Evolutionary conservation across 2,113 vertebrate genomes (phyloP).

Genomic region (Gyps fulvus): DNA sequence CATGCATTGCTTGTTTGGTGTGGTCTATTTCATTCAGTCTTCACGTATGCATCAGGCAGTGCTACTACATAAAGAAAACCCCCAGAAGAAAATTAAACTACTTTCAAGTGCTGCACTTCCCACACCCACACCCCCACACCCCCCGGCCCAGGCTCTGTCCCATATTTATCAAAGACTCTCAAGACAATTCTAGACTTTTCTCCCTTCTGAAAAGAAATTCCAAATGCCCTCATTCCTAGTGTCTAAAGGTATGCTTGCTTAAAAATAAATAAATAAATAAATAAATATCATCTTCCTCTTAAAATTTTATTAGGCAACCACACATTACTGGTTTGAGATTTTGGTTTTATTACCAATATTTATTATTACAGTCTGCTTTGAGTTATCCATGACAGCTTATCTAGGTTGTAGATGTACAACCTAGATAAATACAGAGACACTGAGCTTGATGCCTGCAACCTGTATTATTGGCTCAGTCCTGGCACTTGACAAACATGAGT

Average conservation of each 20-base stretch:
- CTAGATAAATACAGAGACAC: neutral
- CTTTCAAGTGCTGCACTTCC: neutral
- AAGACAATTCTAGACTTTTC: neutral
- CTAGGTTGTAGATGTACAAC: neutral
- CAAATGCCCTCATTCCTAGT: neutral
- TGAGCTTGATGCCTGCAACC: neutral
- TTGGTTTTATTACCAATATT: neutral
- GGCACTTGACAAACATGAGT: neutral
- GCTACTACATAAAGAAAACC: neutral
- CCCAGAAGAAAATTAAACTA: neutral
- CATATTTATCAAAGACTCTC: neutral
- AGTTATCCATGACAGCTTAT: neutral
- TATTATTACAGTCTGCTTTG: neutral
- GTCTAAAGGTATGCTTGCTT: neutral
- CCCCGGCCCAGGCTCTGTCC: neutral
- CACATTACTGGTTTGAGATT: neutral
- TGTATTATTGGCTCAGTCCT: neutral
- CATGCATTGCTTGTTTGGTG: accelerated
- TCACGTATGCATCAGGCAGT: neutral
- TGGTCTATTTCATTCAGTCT: neutral
- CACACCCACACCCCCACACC: neutral
- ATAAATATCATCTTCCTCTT: neutral
- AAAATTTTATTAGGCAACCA: neutral
- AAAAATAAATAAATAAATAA: neutral
- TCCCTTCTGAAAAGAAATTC: neutral